Conservation (phyloP, 1,140 invertebrate species). For the Temnothorax curvispinosus region DNA sequence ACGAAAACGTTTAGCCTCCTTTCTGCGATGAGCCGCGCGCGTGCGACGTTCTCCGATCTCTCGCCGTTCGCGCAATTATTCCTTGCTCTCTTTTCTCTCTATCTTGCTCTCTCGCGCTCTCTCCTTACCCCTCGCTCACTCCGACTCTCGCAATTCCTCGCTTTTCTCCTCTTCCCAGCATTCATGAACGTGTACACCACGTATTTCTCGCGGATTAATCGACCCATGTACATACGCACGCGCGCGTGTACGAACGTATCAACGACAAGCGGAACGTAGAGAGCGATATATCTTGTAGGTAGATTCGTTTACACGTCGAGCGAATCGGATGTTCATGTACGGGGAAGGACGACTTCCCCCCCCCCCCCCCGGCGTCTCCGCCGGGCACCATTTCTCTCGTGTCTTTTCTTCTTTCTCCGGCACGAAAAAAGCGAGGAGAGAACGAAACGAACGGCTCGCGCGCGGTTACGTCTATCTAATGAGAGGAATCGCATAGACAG, state of each 20-base stretch:
- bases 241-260: neutral
- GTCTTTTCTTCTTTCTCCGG: conserved; percentile 16
- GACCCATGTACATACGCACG: conserved; percentile 36
- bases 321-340: conserved; percentile 10
- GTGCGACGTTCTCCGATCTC: conserved; percentile 51
- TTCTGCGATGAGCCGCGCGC: conserved; percentile 44
- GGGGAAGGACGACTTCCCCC: neutral
- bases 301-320: conserved; percentile 34
- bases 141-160: neutral
- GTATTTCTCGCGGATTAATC: conserved; percentile 10
- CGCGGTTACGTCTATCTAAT: conserved; percentile 36
- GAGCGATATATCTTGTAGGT: conserved; percentile 14
- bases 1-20: conserved; percentile 45
- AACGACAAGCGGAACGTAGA: neutral
- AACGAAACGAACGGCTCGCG: neutral
- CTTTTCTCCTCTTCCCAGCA: conserved; percentile 4
- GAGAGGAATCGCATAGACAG: conserved; percentile 26
- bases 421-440: neutral
- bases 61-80: conserved; percentile 23
- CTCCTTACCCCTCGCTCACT: neutral
- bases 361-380: neutral
- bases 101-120: neutral
- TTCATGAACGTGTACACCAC: neutral
- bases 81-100: neutral
- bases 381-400: neutral